Evolutionary conservation across 2,113 vertebrate species (phyloP).

Genomic region (Tragelaphus imberbis): DNA sequence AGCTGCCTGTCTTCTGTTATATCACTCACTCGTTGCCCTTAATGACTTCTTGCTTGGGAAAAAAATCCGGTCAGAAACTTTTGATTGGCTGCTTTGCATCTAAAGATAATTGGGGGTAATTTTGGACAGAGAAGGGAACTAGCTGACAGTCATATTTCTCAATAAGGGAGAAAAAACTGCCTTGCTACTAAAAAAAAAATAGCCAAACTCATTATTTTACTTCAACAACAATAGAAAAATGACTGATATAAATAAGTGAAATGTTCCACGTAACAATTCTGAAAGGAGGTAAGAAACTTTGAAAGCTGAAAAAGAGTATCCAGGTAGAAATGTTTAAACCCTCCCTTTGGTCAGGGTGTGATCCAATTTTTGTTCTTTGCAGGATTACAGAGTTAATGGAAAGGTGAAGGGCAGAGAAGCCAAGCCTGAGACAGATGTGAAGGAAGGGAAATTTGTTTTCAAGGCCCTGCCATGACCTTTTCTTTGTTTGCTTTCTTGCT

Average conservation of each 20-base stretch:
- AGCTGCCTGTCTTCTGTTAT: not conserved
- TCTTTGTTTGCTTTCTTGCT: slow-evolving; percentile 41
- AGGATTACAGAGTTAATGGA: slow-evolving; percentile 54
- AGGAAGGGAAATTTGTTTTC: slow-evolving; percentile 57
- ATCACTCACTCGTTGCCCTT: not conserved
- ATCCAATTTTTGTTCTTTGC: slow-evolving; percentile 46
- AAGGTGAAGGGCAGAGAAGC: slow-evolving; percentile 62
- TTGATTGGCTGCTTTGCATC: not conserved
- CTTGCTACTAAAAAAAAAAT: not conserved
- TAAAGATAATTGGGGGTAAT: not conserved
- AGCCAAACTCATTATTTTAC: not conserved
- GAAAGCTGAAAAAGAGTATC: not conserved
- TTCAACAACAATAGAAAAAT: not conserved
- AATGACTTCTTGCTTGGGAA: not conserved
- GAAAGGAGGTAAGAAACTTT: not conserved
- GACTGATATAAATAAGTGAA: not conserved
- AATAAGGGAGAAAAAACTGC: not conserved
- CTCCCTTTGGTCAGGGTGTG: not conserved
- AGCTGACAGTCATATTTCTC: not conserved
- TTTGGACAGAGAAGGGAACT: not conserved
- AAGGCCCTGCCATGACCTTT: slow-evolving; percentile 49
- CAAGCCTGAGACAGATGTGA: slow-evolving; percentile 49
- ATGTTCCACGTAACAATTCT: not conserved
- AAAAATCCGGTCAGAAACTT: not conserved
- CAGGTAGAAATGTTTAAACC: not conserved